Base-by-base conservation (phyloP, 2,113 vertebrate genomes). In the Alouatta palliata region DNA sequence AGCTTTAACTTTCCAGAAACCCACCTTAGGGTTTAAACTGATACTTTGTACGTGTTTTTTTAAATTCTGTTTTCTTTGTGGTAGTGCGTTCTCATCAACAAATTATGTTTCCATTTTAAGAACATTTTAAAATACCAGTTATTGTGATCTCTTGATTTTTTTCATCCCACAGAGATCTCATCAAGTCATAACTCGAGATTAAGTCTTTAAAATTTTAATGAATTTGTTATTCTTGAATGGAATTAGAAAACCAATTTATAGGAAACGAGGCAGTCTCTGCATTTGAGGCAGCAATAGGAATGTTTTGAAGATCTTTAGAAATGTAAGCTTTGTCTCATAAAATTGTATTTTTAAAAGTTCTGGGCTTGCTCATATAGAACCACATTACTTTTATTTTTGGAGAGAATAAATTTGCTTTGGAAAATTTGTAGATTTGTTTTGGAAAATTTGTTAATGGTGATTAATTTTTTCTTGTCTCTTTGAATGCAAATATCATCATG, bases 101-200 rank as follows among this genome's bases (percentile, higher is more conserved):
- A 83, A 89, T 95, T 94, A 76, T 86, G 43, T 92, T 96, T 90
- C 61, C 45, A 81, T 92, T 86, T 58, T 94, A 86, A 96, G 90
- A 84, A 87, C 52, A 43, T 66, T 94, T 95, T 89, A 90, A 88
- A 96, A 90, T 82, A 91, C 87, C 75, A 88, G 32, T 12, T 75
- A n/a, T 73, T 96, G 43, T 80, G 95, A 95, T 97, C 52, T 97
- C 80, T 94, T 89, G 56, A 76, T 97, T 95, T 94, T 75, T 94
- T 92, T 96, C 47, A 88, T 96, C 56, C 89, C 87, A 92, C 81
- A 97, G 90, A 97, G 71, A 97, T 93, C 81, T 97, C 95, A 84
- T 96, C 94, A 95, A 93, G 47, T 10, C 13, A 21, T 95, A 96
- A 85, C 43, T 97, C n/a, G 80, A 90, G 75, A 95, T 96, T 96